Percentiles rank a stretch among this genome's conserved stretches.
Conservation (phyloP, 2,113 vertebrate genomes). For the Forbesichthys agassizii region DNA sequence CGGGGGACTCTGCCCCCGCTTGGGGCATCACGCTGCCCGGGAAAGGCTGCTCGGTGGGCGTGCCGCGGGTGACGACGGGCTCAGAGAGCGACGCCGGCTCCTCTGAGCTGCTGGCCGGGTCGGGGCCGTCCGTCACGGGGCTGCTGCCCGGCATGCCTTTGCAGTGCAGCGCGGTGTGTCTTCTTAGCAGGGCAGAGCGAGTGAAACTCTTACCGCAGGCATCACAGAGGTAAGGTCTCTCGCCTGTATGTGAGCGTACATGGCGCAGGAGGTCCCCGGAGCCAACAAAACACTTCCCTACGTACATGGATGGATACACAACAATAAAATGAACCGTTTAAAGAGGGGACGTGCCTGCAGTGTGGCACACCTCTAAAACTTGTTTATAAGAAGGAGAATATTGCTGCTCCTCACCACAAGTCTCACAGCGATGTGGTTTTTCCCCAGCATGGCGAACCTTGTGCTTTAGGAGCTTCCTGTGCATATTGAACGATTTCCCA, state of each 20-base stretch:
- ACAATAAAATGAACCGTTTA: not conserved
- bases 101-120: conserved; percentile 38
- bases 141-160: conserved; percentile 38
- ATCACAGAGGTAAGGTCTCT: conserved; percentile 90
- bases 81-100: conserved; percentile 44
- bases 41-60: conserved; percentile 69
- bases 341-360: not conserved
- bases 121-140: conserved; percentile 15
- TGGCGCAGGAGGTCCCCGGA: conserved; percentile 93
- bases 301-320: not conserved
- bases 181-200: conserved; percentile 88
- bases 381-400: not conserved
- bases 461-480: conserved; percentile 92
- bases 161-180: conserved; percentile 85
- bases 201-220: conserved; percentile 90
- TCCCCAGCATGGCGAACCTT: conserved; percentile 87
- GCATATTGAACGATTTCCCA: conserved; percentile 96
- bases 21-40: conserved; percentile 52
- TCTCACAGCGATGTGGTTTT: conserved; percentile 89
- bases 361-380: not conserved
- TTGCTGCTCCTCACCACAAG: conserved; percentile 81
- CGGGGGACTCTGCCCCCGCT: conserved; percentile 50
- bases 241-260: conserved; percentile 90
- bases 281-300: conserved; percentile 90
- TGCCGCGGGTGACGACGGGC: conserved; percentile 36